Base-by-base conservation (phyloP, 2,888 invertebrate species). In the Hydrotaea diabolus region DNA sequence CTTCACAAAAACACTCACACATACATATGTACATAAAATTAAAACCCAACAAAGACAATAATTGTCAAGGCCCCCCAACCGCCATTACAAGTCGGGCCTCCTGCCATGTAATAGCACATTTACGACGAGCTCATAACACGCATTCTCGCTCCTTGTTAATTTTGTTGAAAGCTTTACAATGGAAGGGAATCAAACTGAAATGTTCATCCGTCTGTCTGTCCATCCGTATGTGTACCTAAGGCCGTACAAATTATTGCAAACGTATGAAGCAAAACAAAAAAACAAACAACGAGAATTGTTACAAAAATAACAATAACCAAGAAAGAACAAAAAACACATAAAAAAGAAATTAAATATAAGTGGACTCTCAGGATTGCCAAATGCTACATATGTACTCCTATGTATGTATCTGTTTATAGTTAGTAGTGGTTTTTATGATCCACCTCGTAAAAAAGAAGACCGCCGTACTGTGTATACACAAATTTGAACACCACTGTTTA, bases 261-360 rank as follows among this genome's bases (percentile, higher is more conserved):
- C 46, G 9, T 17, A 62, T 36, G 53, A 64, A 21, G 71, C n/a
- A 36, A 53, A 71, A 55, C 43, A 66, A 62, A 69, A 0, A 73
- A 13, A 55, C 62, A 8, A 80, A 73, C 77, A 73, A 59, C 76
- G 66, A 57, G 76, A 66, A 72, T 78, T 84, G 57, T 78, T 82
- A 79, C 76, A 71, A 84, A 82, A 66, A 77, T 23, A 66, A 66
- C 36, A 66, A 66, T 21, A 17, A 64, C 31, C 89, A 88, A 89
- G 86, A 39, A 66, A 39, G 19, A 64, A 64, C 64, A 64, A 89
- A 64, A 64, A 31, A 36, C 39, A 79, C 85, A 53, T 85, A 73
- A 85, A 76, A 82, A 69, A 77, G 78, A 81, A 85, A 81, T 81
- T 79, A 85, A 82, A 82, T 73, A 79, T 79, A 85, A 85, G 73